phyloP scores from a whole-genome alignment of 2,113 vertebrate species.

The Crotophaga sulcirostris region DNA sequence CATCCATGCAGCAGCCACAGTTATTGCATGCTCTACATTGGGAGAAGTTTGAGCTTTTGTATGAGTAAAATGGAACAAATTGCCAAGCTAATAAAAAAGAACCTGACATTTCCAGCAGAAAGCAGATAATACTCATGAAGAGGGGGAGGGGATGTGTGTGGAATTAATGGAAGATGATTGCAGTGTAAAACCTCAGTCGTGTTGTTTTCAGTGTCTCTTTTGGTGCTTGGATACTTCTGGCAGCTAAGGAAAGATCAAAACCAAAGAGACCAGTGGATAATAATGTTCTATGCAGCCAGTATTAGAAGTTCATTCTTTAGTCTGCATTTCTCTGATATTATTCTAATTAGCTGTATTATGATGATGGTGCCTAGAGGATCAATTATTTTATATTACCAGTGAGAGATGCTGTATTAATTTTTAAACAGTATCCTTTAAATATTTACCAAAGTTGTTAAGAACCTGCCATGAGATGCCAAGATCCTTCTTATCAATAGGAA shows the following conservation, averaged over 20 bases:
- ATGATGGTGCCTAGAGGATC: not conserved
- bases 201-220: not conserved
- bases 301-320: not conserved
- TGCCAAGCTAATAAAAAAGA: not conserved
- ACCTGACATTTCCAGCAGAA: not conserved
- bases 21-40: not conserved
- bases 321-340: conserved; percentile 39
- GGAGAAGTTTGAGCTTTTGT: not conserved
- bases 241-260: conserved; percentile 7
- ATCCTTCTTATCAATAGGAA: not conserved
- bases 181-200: not conserved
- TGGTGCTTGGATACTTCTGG: not conserved
- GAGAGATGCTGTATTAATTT: conserved; percentile 43
- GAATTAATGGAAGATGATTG: accelerated
- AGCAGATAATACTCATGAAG: not conserved
- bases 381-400: conserved; percentile 40
- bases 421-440: conserved; percentile 49
- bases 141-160: accelerated
- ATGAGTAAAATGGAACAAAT: not conserved
- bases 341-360: conserved; percentile 36
- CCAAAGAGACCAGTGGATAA: not conserved
- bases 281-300: not conserved
- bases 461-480: not conserved
- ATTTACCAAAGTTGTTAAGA: conserved; percentile 48
- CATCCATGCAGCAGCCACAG: not conserved